Evolutionary conservation across 2,113 vertebrate genomes (phyloP), one percentile per base, ranked within the genome.

Genomic region (Taurulus bubalis): DNA sequence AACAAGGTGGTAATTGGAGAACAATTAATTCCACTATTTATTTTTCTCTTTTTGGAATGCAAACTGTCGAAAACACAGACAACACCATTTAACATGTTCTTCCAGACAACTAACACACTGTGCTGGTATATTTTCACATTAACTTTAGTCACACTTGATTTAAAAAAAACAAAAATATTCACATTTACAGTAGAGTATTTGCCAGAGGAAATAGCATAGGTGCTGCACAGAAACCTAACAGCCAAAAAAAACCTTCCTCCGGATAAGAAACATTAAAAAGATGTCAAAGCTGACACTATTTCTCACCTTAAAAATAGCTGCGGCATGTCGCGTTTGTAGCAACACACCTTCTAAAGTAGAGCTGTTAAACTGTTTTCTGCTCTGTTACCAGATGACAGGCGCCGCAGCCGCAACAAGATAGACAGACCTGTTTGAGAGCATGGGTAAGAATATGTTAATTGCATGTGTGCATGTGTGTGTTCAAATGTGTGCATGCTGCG

Each of bases 281-380:
- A 79, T 40, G 80, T 80, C 65, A 68, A 79, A 70, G 71, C 64
- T 63, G 22, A 47, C 32, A 42, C n/a, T 67, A 14, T 36, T 45
- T 82, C 68, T 71, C 68, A 85, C 80, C 69, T 84, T 78, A 90
- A 83, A 87, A 90, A 88, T 87, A 89, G 85, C 80, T 80, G 74
- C 75, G 28, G 79, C 73, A 14, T 77, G 77, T 79, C 60, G 76
- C 72, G 74, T 34, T 67, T 59, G 55, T 71, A 83, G 83, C 86
- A 83, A 91, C 80, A 90, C 42, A 65, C 42, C 22, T 49, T 75
- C 69, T 71, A 28, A 47, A 49, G 68, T 20, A 30, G 32, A 85
- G 56, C 63, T 68, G 74, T 79, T 67, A 65, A 75, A 84, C 30
- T 36, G 53, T 24, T 77, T 80, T 71, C 69, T 71, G 60, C 71